Conservation (phyloP, 2,888 invertebrate genomes). For the Sinopyrophorus schimmeli region DNA sequence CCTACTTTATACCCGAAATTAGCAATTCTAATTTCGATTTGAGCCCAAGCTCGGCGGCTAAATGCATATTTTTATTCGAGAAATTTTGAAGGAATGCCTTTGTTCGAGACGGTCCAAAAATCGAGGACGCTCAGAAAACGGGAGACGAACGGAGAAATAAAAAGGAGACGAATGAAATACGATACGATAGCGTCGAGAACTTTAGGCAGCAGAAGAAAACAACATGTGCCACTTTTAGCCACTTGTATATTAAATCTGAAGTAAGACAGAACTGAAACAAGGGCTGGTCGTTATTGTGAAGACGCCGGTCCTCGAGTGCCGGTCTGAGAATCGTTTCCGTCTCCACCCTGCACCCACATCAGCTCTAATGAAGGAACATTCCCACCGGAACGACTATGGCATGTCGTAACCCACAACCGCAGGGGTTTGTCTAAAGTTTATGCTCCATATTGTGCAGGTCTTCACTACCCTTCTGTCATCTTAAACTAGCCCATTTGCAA, state of each 20-base stretch:
- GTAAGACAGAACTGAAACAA: slow-evolving; percentile 22
- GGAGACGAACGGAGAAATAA: no score
- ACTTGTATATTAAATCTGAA: slow-evolving; percentile 21
- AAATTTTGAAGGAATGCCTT: no score
- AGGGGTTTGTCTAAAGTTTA: slow-evolving; percentile 27
- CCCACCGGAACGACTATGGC: slow-evolving; percentile 25
- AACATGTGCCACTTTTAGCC: slow-evolving; percentile 20
- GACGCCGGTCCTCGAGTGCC: slow-evolving; percentile 25
- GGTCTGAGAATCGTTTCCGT: slow-evolving; percentile 22
- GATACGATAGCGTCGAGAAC: no score
- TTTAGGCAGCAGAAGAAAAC: no score
- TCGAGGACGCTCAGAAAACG: no score
- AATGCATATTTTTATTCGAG: no score
- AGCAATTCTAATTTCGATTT: no score
- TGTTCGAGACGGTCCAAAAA: no score
- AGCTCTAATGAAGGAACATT: slow-evolving; percentile 30
- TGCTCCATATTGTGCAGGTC: slow-evolving; percentile 19
- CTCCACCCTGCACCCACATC: slow-evolving; percentile 26
- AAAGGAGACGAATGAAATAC: no score
- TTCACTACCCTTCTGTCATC: slow-evolving; percentile 9
- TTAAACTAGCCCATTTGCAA: slow-evolving; percentile 4
- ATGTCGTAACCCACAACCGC: slow-evolving; percentile 26
- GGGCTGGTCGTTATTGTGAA: slow-evolving; percentile 25
- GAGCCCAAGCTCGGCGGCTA: no score
- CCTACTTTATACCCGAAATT: no score